Evolutionary conservation across 1,140 invertebrate species (phyloP), one percentile per base, ranked within the genome.

Genomic region (Archivesica marissinica): DNA sequence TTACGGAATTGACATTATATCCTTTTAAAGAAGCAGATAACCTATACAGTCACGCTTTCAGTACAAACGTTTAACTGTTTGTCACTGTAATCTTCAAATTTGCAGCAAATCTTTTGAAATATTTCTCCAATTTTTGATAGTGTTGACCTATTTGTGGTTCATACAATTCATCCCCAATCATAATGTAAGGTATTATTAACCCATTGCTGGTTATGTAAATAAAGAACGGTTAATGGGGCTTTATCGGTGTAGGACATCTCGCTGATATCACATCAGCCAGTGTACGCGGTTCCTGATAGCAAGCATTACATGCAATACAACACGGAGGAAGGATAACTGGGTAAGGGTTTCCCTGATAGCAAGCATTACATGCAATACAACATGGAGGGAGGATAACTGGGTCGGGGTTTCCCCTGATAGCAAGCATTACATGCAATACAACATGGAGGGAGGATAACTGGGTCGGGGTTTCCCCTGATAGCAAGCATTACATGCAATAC

Each of bases 241-340:
- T 44, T 70, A 70, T 70, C 66, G 20, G 66, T 70, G 6, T 25
- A 39, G 15, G 9, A 66, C 38, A 66, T 66, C 61, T 66, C 38
- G 17, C 41, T 70, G 38, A 23, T 41, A 44, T 44, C 33, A 28
- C 33, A 6, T 30, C 4, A 61, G 2, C 3, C 1, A 61, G 33
- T 28, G 33, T 61, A 20, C 23, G 17, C 17, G 17, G 4, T 15
- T 52, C 50, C 17, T 15, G 17, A 52, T 7, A 52, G 50, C 25
- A 52, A 4, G 17, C 25, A n/a, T 52, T 52, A 23, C 25, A 23
- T n/a, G 17, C 17, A 2, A 52, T 52, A 7, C 2, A 52, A n/a
- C 25, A n/a, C 3, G 17, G 17, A 20, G 4, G 17, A 7, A 20
- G 6, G 17, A 2, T 52, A n/a, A n/a, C 3, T 52, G 50, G 50